Evolutionary conservation across 2,888 invertebrate species (phyloP), one percentile per base, ranked within the genome.

Genomic region (Dyspetes luteomarginatus): DNA sequence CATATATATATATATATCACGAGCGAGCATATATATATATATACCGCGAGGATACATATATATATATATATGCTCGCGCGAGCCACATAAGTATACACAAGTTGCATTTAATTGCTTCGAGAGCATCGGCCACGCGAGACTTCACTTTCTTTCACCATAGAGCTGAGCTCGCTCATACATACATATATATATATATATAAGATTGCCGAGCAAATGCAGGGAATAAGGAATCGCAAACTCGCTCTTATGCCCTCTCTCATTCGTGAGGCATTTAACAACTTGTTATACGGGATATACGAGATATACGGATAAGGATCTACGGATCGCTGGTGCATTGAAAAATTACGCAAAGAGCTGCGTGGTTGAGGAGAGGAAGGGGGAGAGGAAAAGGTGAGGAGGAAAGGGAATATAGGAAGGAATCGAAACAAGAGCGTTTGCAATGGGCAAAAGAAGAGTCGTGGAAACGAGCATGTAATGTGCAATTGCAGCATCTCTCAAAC

Each of bases 251-350:
- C 24, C 55, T 56, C 56, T 45, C 58, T 64, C 26, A 50, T 41
- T 56, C 24, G 58, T 58, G 60, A 28, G 56, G 67, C 64, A 64
- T 72, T 76, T 77, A 72, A 64, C 77, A 77, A 77, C 68, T 81
- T 26, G 72, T 71, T 71, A 75, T 65, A 50, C 58, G 79, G 60
- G 62, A 52, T 65, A 55, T 56, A 56, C 43, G 64, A 48, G 50
- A 45, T 28, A n/a, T n/a, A 69, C 81, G 68, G 81, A 81, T 81
- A 81, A 77, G 81, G 68, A 81, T 81, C 81, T 81, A 17, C 48
- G 24, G 77, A 73, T 77, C 68, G 50, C 36, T 19, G 67, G 64
- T 65, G 36, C 55, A 36, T 56, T 17, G 2, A 15, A 1, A 15
- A 3, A 17, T n/a, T n/a, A n/a, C n/a, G n/a, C n/a, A n/a, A n/a